phyloP scores from a whole-genome alignment of 2,888 invertebrate genomes.

The Lasioglossum figueresi region DNA sequence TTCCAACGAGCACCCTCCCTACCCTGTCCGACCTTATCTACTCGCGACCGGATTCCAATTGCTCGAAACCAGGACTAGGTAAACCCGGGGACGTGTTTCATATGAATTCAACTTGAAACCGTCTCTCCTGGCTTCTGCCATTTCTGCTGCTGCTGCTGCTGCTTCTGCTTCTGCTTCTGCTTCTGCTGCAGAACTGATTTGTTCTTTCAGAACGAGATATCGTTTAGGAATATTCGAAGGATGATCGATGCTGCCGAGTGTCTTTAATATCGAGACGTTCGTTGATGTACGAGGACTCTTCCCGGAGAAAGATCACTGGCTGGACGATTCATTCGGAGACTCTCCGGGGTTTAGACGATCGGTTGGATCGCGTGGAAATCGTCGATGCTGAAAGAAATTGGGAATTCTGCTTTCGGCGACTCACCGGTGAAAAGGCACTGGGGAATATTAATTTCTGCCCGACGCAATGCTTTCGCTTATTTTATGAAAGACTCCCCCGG shows the following conservation, averaged over 20 bases:
- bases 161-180: not conserved
- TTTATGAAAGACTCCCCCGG: no score
- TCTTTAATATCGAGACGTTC: constrained; percentile 19
- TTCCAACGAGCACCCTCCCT: not conserved
- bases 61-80: constrained; percentile 14
- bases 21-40: constrained; percentile 16
- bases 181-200: constrained; percentile 13
- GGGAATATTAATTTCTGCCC: not conserved
- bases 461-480: no score
- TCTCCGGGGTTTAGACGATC: not conserved
- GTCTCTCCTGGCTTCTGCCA: not conserved
- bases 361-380: not conserved
- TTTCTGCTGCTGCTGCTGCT: not conserved
- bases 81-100: not conserved
- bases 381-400: not conserved
- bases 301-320: not conserved
- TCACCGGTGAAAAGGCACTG: not conserved
- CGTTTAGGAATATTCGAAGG: constrained; percentile 2
- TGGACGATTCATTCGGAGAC: not conserved
- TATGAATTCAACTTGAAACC: constrained; percentile 1
- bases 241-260: not conserved
- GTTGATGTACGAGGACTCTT: not conserved
- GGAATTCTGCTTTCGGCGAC: not conserved
- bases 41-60: constrained; percentile 15
- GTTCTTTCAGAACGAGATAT: constrained; percentile 16